These are phyloP conservation scores for Glaucomys volans DNA, from an alignment of 2,113 vertebrate genomes.

Conservation along the genomic window DNA sequence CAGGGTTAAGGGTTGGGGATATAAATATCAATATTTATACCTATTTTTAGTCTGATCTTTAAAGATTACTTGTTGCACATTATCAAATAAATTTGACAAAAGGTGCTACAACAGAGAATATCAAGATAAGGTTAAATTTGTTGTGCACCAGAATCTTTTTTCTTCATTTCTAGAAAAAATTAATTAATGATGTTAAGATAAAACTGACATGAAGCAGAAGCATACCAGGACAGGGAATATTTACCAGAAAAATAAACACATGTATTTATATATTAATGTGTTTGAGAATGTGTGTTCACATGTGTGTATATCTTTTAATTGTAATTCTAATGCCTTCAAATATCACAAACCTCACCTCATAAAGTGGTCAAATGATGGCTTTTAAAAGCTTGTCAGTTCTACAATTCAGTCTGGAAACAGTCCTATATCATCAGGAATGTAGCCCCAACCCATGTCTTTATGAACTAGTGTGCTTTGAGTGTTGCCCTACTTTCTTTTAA, in stretches of 20 bases:
- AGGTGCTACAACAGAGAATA: neutral
- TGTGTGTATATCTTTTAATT: neutral
- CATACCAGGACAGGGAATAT: neutral
- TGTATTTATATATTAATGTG: neutral
- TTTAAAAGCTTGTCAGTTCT: neutral
- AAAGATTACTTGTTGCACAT: conserved; percentile 25
- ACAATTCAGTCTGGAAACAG: neutral
- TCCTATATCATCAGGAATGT: neutral
- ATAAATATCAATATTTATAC: neutral
- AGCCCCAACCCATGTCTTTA: neutral
- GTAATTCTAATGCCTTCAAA: neutral
- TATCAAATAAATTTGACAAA: conserved; percentile 76
- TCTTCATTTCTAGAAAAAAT: conserved; percentile 65
- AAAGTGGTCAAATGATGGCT: neutral
- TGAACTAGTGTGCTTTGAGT: neutral
- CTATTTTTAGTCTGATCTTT: neutral
- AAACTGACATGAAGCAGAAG: conserved; percentile 35
- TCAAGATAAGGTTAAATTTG: conserved; percentile 70
- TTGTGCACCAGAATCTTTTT: conserved; percentile 46
- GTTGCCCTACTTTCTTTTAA: neutral
- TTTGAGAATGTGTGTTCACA: neutral
- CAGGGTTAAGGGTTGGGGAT: neutral
- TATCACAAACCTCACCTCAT: neutral
- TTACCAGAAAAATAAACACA: neutral
- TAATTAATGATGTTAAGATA: conserved; percentile 71